Conservation (phyloP, 92 coral and sea anemone species). For the Chrysogorgia sp. region DNA sequence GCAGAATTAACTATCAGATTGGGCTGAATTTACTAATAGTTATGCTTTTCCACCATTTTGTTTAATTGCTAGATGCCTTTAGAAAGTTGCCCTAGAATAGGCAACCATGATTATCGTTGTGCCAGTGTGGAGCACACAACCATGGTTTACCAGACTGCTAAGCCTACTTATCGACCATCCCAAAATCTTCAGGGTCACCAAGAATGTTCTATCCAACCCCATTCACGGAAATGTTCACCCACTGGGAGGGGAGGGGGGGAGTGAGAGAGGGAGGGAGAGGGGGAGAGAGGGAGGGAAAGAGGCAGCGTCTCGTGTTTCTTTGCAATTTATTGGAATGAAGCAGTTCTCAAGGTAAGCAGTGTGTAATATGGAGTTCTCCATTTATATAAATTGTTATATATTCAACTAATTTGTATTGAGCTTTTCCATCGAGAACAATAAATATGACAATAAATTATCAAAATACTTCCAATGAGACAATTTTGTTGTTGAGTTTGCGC, state of each 20-base stretch:
- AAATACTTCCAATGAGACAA: too few relatives aligned
- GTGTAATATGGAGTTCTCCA: too few relatives aligned
- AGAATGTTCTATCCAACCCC: conserved; percentile 40
- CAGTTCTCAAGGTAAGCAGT: too few relatives aligned
- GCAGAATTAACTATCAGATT: conserved; percentile 42
- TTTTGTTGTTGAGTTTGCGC: too few relatives aligned
- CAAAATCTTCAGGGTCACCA: conserved; percentile 15
- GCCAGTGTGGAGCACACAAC: conserved; percentile 53
- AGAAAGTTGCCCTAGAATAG: conserved; percentile 44
- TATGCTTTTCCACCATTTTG: conserved; percentile 59
- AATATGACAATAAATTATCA: too few relatives aligned
- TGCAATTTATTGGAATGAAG: too few relatives aligned
- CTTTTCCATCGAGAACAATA: too few relatives aligned
- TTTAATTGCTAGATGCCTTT: conserved; percentile 48
- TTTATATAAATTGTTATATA: too few relatives aligned
- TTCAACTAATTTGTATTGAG: too few relatives aligned
- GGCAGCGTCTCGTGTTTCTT: too few relatives aligned
- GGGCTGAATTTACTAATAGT: conserved; percentile 38
- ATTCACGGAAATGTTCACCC: conserved; percentile 46
- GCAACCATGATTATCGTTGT: conserved; percentile 45
- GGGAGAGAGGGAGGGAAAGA: too few relatives aligned
- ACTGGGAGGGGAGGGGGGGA: conserved; percentile 42
- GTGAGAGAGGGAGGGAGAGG: too few relatives aligned
- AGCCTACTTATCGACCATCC: conserved; percentile 51
- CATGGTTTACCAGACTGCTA: conserved; percentile 48